phyloP scores from a whole-genome alignment of 2,888 invertebrate genomes.

The Bellardia bayeri region DNA sequence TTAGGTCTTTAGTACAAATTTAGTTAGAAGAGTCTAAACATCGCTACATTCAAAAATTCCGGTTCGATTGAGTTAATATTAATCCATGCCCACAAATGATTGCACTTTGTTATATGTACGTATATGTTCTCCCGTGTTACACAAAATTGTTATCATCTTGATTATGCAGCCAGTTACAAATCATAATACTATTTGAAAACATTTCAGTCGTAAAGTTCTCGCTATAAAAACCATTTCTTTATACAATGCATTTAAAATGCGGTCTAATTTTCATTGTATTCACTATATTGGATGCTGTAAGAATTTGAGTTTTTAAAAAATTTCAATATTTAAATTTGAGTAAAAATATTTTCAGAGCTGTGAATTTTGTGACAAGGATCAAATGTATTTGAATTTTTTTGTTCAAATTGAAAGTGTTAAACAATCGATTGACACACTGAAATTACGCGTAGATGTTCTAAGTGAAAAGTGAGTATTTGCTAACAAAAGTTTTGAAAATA shows the following conservation, averaged over 20 bases:
- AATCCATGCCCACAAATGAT: too few species aligned
- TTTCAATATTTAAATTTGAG: not conserved
- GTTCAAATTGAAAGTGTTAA: conserved; percentile 39
- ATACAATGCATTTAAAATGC: conserved; percentile 5
- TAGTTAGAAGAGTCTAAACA: too few species aligned
- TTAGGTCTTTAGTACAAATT: too few species aligned
- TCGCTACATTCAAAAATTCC: too few species aligned
- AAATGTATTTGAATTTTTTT: conserved; percentile 37
- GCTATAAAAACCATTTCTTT: not conserved
- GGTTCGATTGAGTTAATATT: too few species aligned
- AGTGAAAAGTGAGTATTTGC: not conserved
- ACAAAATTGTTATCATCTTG: not conserved
- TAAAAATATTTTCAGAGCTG: not conserved
- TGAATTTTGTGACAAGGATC: conserved; percentile 1
- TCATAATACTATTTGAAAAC: not conserved
- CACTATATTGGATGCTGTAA: not conserved
- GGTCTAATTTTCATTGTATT: not conserved
- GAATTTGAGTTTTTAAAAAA: not conserved
- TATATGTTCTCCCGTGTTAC: not conserved
- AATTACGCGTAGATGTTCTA: conserved; percentile 10
- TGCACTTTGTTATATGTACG: too few species aligned
- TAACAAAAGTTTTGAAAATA: too few species aligned
- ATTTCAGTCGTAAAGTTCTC: not conserved
- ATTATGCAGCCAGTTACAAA: not conserved
- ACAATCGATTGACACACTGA: conserved; percentile 24